Conservation (phyloP, 2,113 vertebrate species). For the Clarias magur region DNA sequence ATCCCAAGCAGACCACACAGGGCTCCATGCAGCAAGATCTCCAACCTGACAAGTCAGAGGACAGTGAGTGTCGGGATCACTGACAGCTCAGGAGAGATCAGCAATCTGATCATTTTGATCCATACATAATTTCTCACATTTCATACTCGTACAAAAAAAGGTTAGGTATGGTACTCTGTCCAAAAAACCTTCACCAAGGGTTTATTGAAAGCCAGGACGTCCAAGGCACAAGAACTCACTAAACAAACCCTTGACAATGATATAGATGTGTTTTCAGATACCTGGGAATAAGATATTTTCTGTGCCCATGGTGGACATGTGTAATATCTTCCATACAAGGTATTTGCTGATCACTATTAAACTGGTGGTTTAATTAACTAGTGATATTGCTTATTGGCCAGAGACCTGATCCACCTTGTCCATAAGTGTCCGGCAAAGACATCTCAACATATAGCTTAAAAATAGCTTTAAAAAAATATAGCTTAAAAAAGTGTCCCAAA, state of each 20-base stretch:
- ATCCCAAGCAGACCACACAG: no score
- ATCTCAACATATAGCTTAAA: background rate
- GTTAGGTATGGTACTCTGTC: no score
- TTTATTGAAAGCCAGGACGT: background rate
- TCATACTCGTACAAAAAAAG: no score
- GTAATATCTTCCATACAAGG: background rate
- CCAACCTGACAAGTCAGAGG: no score
- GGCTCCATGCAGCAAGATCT: no score
- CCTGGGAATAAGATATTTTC: background rate
- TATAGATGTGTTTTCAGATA: background rate
- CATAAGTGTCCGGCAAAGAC: background rate
- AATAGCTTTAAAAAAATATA: no score
- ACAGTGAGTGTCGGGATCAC: no score
- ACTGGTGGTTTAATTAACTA: background rate
- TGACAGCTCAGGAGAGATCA: no score
- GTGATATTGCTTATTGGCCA: background rate
- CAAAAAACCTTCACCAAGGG: background rate
- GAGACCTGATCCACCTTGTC: background rate
- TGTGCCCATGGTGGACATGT: background rate
- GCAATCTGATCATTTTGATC: no score
- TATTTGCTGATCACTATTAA: background rate
- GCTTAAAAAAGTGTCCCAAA: background rate
- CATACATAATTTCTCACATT: no score
- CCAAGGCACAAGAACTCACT: background rate
- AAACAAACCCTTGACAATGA: background rate